A percentile compares a stretch with the other conserved stretches of the same genome.
Conservation (phyloP, 2,888 invertebrate genomes). For the Taenaris catops region DNA sequence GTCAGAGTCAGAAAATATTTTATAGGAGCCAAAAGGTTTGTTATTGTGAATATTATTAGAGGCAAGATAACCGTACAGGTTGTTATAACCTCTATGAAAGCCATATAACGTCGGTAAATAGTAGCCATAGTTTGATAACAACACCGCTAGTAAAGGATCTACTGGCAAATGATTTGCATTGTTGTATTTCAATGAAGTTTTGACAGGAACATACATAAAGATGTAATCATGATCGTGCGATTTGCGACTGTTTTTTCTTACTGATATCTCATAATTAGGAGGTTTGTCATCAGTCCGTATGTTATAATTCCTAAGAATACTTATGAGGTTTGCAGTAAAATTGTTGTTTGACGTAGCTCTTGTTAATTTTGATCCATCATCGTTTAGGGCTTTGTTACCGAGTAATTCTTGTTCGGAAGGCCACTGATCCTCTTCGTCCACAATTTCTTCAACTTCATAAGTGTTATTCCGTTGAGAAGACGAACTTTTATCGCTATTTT, state of each 20-base stretch:
- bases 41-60: conserved; percentile 84
- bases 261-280: conserved; percentile 51
- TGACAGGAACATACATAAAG: conserved; percentile 29
- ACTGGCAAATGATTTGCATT: conserved; percentile 76
- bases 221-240: conserved; percentile 22
- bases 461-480: conserved; percentile 5
- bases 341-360: conserved; percentile 9
- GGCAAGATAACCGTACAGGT: conserved; percentile 81
- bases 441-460: conserved; percentile 42
- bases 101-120: conserved; percentile 69
- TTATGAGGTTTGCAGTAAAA: conserved; percentile 25
- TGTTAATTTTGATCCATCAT: conserved; percentile 5
- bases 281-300: conserved; percentile 44
- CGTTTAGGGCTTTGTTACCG: conserved; percentile 1
- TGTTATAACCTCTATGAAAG: conserved; percentile 52
- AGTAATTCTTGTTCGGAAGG: conserved; percentile 17
- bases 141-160: conserved; percentile 80
- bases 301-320: conserved; percentile 52
- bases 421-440: conserved; percentile 7
- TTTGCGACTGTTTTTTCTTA: conserved; percentile 28
- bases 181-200: conserved; percentile 56
- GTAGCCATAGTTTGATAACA: conserved; percentile 82
- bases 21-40: conserved; percentile 82
- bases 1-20: conserved; percentile 67
- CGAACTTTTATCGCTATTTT: not conserved